Conservation (phyloP, 2,113 vertebrate genomes). For the Amblyornis subalaris region DNA sequence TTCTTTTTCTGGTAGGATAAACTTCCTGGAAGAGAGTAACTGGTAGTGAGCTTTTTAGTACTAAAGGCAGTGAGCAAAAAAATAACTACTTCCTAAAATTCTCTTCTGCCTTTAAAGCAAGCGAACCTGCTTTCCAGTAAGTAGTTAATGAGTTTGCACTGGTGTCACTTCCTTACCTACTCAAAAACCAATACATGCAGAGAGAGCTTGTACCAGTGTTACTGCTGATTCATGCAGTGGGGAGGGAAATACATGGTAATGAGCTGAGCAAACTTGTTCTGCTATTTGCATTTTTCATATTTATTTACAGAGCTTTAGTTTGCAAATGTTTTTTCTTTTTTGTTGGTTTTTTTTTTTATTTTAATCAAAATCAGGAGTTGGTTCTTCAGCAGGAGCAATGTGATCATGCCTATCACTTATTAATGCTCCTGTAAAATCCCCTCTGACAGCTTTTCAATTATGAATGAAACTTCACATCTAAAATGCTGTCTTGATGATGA, state of each 20-base stretch:
- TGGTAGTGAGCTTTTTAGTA: not conserved
- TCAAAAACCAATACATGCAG: not conserved
- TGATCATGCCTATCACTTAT: not conserved
- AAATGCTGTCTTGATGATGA: not conserved
- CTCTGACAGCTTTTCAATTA: slow-evolving; percentile 41
- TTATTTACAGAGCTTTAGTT: not conserved
- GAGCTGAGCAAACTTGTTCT: not conserved
- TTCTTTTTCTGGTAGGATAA: not conserved
- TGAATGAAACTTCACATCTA: slow-evolving; percentile 30
- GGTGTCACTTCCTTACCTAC: not conserved
- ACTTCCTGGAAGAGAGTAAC: not conserved
- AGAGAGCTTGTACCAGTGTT: not conserved
- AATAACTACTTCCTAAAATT: not conserved
- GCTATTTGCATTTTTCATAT: not conserved
- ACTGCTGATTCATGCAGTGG: not conserved
- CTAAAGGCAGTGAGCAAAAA: not conserved
- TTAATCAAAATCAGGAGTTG: not conserved
- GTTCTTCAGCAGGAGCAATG: not conserved
- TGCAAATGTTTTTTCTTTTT: not conserved
- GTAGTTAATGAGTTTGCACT: not conserved
- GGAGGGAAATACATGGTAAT: not conserved
- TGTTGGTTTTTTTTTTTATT: not conserved
- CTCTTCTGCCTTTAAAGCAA: not conserved
- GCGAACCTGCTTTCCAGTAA: not conserved
- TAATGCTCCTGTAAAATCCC: slow-evolving; percentile 24